These are phyloP conservation scores for Falco biarmicus DNA, from an alignment of 2,797 vertebrate genomes.

Conservation along the genomic window DNA sequence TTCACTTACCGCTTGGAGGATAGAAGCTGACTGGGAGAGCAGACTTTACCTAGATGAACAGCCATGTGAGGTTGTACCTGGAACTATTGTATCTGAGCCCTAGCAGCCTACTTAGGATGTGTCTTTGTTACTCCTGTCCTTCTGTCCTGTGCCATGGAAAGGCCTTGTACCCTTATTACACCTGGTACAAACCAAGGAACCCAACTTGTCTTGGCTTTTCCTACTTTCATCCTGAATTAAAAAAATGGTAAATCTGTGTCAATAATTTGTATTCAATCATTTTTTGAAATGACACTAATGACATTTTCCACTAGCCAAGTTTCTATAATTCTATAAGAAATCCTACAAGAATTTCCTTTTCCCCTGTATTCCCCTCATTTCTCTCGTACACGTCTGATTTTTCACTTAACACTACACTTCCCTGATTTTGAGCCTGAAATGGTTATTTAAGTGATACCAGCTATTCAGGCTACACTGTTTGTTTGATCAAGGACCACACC, in stretches of 20 bases:
- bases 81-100: not conserved
- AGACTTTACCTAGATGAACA: not conserved
- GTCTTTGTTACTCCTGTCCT: not conserved
- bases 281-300: not conserved
- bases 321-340: not conserved
- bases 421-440: not conserved
- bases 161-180: not conserved
- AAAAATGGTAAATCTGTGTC: not conserved
- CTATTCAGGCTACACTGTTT: not conserved
- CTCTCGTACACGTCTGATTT: not conserved
- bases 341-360: not conserved
- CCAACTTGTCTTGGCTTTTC: not conserved
- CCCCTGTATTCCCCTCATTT: not conserved
- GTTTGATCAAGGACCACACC: not conserved
- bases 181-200: not conserved
- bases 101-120: not conserved
- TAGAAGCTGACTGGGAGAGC: not conserved
- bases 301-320: not conserved
- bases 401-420: not conserved
- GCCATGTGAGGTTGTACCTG: not conserved
- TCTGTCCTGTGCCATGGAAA: fast-evolving
- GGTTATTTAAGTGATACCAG: not conserved
- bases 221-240: not conserved
- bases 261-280: not conserved
- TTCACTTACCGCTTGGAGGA: not conserved